These are phyloP conservation scores for Macrosiphum euphorbiae DNA, from an alignment of 2,888 invertebrate genomes.

Conservation along the genomic window DNA sequence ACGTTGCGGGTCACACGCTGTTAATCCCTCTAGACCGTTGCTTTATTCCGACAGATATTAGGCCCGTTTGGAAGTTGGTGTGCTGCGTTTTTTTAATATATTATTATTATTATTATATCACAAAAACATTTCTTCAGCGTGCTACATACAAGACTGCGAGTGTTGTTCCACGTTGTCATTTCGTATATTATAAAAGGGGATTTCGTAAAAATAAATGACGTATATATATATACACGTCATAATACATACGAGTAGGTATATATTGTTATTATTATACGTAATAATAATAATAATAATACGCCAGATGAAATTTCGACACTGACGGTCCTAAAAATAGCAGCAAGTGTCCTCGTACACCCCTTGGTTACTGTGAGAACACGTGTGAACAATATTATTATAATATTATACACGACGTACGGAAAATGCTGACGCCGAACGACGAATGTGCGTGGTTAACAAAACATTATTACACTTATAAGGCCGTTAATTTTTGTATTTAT, in stretches of 20 bases:
- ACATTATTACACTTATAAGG: neutral
- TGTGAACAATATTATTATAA: neutral
- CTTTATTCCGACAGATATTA: constrained; percentile 1
- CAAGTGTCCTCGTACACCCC: constrained; percentile 3
- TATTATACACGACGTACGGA: neutral
- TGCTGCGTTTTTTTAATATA: too few species aligned
- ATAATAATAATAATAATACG: neutral
- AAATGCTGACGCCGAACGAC: neutral
- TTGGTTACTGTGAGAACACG: neutral
- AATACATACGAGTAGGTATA: neutral
- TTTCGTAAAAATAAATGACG: neutral
- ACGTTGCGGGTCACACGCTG: neutral
- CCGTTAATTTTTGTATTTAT: neutral
- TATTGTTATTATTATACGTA: neutral
- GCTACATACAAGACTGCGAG: neutral
- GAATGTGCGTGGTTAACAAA: neutral
- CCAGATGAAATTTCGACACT: constrained; percentile 32
- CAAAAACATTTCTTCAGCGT: neutral
- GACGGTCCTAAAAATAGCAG: constrained; percentile 43
- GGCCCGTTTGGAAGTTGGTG: neutral
- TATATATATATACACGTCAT: too few species aligned
- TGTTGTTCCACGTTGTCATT: neutral
- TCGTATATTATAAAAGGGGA: neutral
- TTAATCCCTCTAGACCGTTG: neutral
- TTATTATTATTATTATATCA: neutral